A percentile compares a stretch with the other conserved stretches of the same genome.
These are phyloP conservation scores for Parnassius glacialis DNA, from an alignment of 2,888 invertebrate genomes.

Conservation along the genomic window DNA sequence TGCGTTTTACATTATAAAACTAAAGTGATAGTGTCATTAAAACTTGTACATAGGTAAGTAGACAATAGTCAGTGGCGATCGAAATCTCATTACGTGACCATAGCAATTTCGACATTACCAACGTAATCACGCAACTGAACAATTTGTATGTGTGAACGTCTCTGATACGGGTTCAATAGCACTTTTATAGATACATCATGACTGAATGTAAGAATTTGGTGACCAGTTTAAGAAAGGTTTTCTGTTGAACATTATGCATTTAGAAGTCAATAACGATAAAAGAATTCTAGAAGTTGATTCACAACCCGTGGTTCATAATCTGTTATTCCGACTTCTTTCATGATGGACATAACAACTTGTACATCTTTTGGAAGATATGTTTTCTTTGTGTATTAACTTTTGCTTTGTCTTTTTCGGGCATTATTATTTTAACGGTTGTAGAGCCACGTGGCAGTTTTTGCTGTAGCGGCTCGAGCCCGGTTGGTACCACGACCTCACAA, in stretches of 20 bases:
- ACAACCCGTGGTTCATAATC: slow-evolving; percentile 97
- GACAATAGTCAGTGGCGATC: slow-evolving; percentile 36
- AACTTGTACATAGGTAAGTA: slow-evolving; percentile 17
- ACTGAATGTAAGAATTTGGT: slow-evolving; percentile 23
- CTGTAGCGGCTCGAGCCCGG: too few species aligned
- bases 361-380: slow-evolving; percentile 94
- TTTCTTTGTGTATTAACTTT: slow-evolving; percentile 80
- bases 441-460: too few species aligned
- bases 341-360: slow-evolving; percentile 95
- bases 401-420: slow-evolving; percentile 52
- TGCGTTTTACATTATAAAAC: too few species aligned
- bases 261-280: slow-evolving; percentile 93
- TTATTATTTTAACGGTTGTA: too few species aligned
- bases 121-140: slow-evolving; percentile 43
- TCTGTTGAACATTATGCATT: too few species aligned
- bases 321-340: slow-evolving; percentile 96
- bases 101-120: slow-evolving; percentile 46
- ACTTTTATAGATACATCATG: slow-evolving; percentile 22
- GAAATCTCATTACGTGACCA: slow-evolving; percentile 49
- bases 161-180: slow-evolving; percentile 31
- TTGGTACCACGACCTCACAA: too few species aligned
- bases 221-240: slow-evolving; percentile 1
- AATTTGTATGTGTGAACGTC: slow-evolving; percentile 58
- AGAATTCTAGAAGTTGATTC: slow-evolving; percentile 96
- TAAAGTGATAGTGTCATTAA: slow-evolving; percentile 8